Percentiles rank a stretch among this genome's conserved stretches.
Evolutionary conservation across 2,797 vertebrate genomes (phyloP).

Genomic region (Okamejei kenojei): DNA sequence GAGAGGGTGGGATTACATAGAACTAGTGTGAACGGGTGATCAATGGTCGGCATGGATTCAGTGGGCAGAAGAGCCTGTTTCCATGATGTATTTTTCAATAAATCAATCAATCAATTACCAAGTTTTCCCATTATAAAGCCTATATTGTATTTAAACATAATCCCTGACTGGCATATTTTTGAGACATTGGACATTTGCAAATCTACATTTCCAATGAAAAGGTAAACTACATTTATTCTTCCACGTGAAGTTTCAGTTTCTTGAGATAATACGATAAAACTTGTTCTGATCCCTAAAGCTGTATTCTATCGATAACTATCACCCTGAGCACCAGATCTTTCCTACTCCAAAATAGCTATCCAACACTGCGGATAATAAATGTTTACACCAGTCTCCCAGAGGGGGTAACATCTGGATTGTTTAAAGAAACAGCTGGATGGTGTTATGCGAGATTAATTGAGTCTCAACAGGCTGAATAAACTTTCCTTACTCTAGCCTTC

Average conservation of each 20-base stretch:
- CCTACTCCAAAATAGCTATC: neutral
- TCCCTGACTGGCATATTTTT: neutral
- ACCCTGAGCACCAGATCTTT: neutral
- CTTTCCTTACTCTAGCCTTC: neutral
- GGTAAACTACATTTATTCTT: neutral
- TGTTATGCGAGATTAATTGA: neutral
- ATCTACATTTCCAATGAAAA: neutral
- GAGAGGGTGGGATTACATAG: too few relatives aligned
- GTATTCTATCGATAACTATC: neutral
- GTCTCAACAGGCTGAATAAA: neutral
- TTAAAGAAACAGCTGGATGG: conserved; percentile 8
- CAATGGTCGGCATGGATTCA: too few relatives aligned
- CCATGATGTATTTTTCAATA: too few relatives aligned
- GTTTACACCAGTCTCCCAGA: neutral
- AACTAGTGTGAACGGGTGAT: too few relatives aligned
- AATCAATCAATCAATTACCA: neutral
- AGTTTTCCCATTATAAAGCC: neutral
- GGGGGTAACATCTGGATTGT: neutral
- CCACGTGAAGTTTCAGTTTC: neutral
- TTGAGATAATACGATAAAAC: neutral
- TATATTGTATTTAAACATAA: neutral
- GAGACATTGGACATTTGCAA: neutral
- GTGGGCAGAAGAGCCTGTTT: too few relatives aligned
- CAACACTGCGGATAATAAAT: neutral
- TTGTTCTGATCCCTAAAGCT: neutral